A percentile compares a stretch with the other conserved stretches of the same genome.
Conservation (phyloP, 1,140 invertebrate species). For the Papilio glaucus region DNA sequence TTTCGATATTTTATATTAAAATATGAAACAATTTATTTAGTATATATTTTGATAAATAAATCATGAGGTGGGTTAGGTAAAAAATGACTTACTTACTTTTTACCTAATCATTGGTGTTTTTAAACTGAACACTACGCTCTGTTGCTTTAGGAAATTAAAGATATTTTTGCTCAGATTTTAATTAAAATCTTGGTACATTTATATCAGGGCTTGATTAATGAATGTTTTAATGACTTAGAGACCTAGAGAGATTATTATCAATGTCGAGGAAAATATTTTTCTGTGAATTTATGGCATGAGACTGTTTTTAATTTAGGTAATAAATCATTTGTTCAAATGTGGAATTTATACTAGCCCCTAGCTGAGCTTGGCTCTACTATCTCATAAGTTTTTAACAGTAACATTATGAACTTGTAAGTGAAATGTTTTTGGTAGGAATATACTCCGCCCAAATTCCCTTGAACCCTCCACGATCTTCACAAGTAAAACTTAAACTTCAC, state of each 20-base stretch:
- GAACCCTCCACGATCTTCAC: too few relatives aligned
- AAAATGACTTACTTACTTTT: background rate
- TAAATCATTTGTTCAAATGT: slow-evolving; percentile 3
- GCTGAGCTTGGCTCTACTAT: too few relatives aligned
- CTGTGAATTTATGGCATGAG: background rate
- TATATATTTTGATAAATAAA: too few relatives aligned
- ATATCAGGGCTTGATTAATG: slow-evolving; percentile 4
- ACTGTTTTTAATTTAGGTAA: background rate
- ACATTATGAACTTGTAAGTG: too few relatives aligned
- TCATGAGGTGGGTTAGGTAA: background rate
- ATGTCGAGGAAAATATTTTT: slow-evolving; percentile 16
- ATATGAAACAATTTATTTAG: too few relatives aligned
- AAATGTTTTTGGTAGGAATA: too few relatives aligned
- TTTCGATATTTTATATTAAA: too few relatives aligned
- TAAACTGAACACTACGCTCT: slow-evolving; percentile 7
- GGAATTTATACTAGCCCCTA: background rate
- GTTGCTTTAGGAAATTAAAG: slow-evolving; percentile 13
- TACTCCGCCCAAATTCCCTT: too few relatives aligned
- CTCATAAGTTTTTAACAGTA: too few relatives aligned
- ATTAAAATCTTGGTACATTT: slow-evolving; percentile 19
- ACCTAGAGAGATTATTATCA: slow-evolving; percentile 25
- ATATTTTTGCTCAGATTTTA: slow-evolving; percentile 16
- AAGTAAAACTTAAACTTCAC: too few relatives aligned
- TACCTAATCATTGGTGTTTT: background rate
- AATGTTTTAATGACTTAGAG: slow-evolving; percentile 18